Base-by-base conservation (phyloP, 1,140 invertebrate species). In the Rhagoletis zephyria region DNA sequence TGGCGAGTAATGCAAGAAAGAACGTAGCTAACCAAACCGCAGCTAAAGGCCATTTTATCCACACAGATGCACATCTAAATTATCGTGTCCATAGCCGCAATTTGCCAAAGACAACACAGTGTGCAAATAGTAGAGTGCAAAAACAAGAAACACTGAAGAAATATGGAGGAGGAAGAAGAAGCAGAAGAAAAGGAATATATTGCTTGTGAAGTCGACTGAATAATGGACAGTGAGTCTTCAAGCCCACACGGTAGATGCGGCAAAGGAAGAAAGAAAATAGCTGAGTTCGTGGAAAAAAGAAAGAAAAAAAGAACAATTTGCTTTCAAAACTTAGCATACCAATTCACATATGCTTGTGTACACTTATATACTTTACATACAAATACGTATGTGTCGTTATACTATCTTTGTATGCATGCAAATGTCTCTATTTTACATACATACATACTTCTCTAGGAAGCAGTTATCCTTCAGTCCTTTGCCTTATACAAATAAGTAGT, bases 41-140 rank as follows among this genome's bases (percentile, higher is more conserved):
- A 81, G 74, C 74, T 81, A 81, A 81, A 81, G 74, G 45, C 51
- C 74, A 81, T 81, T 81, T 81, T 81, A 81, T 81, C 74, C 74
- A 81, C 74, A 81, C 45, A 81, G 74, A 81, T 81, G 74, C 74
- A 56, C 74, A 81, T 81, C 74, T 81, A 81, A 81, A 81, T 81
- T 81, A 81, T 81, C 74, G 74, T 81, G 74, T 81, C 45, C 74
- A 81, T 56, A 56, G 74, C 74, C 74, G 74, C 48, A 81, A 81
- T 81, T 81, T 81, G 74, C 74, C 74, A 81, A 81, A 81, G 74
- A 81, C 74, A 81, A 56, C 74, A 81, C 42, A 1, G 16, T 56
- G 74, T 81, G 48, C 74, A 81, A 81, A 81, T 56, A 81, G n/a
- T 51, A 56, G 9, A 51, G n/a, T 45, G 74, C 16, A 67, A 67